These are phyloP conservation scores for Enhydra lutris DNA, from an alignment of 2,113 vertebrate species.

Conservation along the genomic window DNA sequence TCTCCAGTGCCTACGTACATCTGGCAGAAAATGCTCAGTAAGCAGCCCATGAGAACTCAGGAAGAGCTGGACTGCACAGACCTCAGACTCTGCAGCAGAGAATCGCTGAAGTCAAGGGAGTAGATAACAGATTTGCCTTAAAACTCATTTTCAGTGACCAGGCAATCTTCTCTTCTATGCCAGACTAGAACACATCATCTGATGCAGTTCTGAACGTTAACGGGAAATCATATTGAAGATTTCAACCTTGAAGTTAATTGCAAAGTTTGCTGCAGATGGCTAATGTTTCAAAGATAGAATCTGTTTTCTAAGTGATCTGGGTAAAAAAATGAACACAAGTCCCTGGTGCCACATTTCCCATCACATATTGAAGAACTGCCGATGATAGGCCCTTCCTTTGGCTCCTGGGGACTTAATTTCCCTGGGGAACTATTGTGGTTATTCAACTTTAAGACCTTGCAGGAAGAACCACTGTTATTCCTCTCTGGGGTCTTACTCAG, in stretches of 20 bases:
- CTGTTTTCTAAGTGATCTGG: conserved; percentile 22
- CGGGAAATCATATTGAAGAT: conserved; percentile 7
- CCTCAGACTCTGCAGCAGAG: neutral
- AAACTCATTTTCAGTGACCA: neutral
- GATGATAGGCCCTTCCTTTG: neutral
- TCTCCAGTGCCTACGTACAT: neutral
- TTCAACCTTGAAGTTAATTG: conserved; percentile 23
- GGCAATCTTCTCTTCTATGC: neutral
- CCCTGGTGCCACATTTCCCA: conserved; percentile 17
- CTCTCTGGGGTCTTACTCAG: conserved; percentile 49
- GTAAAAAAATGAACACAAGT: neutral
- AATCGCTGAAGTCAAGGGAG: neutral
- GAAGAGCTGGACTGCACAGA: neutral
- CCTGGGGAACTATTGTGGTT: conserved; percentile 26
- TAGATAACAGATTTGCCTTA: neutral
- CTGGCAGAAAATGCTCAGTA: neutral
- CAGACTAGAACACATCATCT: neutral
- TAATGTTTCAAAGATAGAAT: conserved; percentile 27
- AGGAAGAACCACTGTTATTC: conserved; percentile 53
- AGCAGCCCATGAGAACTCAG: neutral
- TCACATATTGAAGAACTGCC: neutral
- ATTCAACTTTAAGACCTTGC: conserved; percentile 58
- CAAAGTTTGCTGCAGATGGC: conserved; percentile 25
- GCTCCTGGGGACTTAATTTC: conserved; percentile 57
- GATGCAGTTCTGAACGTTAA: conserved; percentile 3